Base-by-base conservation (phyloP, 2,888 invertebrate species). In the Corbicula japonica region DNA sequence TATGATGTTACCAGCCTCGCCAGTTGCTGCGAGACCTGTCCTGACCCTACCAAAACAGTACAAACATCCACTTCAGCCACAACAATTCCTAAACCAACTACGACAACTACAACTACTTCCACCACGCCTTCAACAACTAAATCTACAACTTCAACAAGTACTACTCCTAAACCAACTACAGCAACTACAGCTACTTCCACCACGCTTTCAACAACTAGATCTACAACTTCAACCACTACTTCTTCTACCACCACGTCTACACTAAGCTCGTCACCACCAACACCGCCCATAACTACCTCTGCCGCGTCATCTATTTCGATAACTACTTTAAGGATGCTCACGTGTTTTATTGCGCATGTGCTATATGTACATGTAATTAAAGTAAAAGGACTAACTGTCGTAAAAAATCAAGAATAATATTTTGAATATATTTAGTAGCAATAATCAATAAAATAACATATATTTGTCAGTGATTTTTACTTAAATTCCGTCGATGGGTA, bases 11-110 rank as follows among this genome's bases (percentile, higher is more conserved):
- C 48, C 8, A 48, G n/a, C 28, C 8, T 38, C 26, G 54, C 32
- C 0, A 56, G 71, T 0, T 85, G 85, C 46, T 85, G 85, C 63
- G 79, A 79, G 30, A 81, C 83, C 1, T 83, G 83, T 15, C 60
- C 46, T 52, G 72, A 66, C 30, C 41, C 73, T 15, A 35, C 78
- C 46, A 62, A 56, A 2, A 60, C 77, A n/a, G 28, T 65, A 1
- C 56, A 62, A 18, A 18, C 69, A 12, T 52, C 68, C 18, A 65
- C 75, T 0, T 54, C 72, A 1, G 52, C 76, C 1, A 56, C 60
- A 18, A 56, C 66, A 26, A 76, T 50, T 35, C 44, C 70, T 26
- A 81, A 62, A 18, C 38, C 75, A 15, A 58, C 68, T 28, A 48
- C 63, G 3, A 30, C 71, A 23, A 65, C 63, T 15, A 58, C 72